Evolutionary conservation across 2,888 invertebrate species (phyloP), one percentile per base, ranked within the genome.

Genomic region (Lasioglossum villosulum): DNA sequence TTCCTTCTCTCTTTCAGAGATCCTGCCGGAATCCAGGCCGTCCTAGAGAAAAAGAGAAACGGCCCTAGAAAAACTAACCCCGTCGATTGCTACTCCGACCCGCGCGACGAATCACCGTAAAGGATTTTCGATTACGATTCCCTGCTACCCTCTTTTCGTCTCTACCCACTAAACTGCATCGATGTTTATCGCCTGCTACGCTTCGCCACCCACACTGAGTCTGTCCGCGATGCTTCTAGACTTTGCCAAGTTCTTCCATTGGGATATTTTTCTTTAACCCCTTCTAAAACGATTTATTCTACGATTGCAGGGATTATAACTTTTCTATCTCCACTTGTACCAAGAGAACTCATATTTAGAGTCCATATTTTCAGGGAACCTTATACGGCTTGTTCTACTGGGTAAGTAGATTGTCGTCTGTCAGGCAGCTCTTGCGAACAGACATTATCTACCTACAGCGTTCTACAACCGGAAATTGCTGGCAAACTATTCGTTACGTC

Each of bases 41-140:
- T 34, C 34, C 66, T 27, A 16, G 63, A 16, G 63, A 63, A 63
- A 63, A 63, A 63, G 30, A 63, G 63, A 27, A 42, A 16, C 30
- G 63, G 12, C 14, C 6, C 63, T 30, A 16, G 73, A 63, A 76
- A 45, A 45, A 37, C 48, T 70, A 23, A 1, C 63, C 56, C 56
- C n/a, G 27, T 39, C 56, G 76, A 80, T 74, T 37, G 71, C 30
- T 4, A 27, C 14, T 30, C 16, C 37, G 63, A 37, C 78, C 75
- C 66, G 72, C 45, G 79, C 75, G 78, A 87, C 87, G 82, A 83
- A 86, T 77, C 77, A 86, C 78, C 84, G 86, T 88, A 88, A 90
- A 92, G 89, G 90, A 92, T 92, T 91, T 92, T 91, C 90, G 90
- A 91, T 91, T 90, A 89, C 87, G 86, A 89, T 90, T 90, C 79